Percentiles rank a stretch among this genome's conserved stretches.
Conservation (phyloP, 2,888 invertebrate genomes). For the Priocnemis perturbator region DNA sequence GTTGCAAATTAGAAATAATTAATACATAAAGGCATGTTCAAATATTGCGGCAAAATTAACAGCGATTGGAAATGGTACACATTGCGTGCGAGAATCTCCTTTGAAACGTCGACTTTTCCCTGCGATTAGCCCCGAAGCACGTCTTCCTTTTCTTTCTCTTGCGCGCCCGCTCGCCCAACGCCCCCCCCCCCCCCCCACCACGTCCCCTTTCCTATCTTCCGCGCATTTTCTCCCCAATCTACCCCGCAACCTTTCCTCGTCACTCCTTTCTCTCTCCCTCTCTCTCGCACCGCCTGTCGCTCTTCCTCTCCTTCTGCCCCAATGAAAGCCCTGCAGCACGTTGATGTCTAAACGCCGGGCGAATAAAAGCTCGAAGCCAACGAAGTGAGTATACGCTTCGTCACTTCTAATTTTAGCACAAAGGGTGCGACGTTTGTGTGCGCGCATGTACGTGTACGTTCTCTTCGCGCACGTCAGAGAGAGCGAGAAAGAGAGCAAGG, state of each 20-base stretch:
- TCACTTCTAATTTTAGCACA: conserved; percentile 73
- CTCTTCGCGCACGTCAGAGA: conserved; percentile 11
- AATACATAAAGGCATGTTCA: no score
- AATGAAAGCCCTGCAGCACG: conserved; percentile 54
- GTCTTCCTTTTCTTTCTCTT: neutral
- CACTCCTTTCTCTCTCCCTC: conserved; percentile 11
- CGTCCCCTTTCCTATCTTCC: neutral
- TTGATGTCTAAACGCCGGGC: conserved; percentile 57
- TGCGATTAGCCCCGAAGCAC: no score
- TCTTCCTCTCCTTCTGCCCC: conserved; percentile 20
- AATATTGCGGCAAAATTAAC: no score
- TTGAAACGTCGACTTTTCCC: no score
- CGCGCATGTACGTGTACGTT: conserved; percentile 7
- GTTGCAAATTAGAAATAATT: no score
- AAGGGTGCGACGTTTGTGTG: conserved; percentile 63
- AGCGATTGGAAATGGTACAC: no score
- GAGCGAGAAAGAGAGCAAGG: conserved; percentile 8
- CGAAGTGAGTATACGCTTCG: conserved; percentile 67
- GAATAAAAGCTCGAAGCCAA: conserved; percentile 65
- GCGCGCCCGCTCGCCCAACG: neutral
- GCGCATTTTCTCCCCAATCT: neutral
- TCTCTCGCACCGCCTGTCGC: conserved; percentile 5
- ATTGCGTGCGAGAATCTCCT: no score
- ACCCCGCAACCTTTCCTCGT: conserved; percentile 2
- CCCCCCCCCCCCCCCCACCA: conserved; percentile 11